Conservation (phyloP, 2,888 invertebrate species). For the Leptinotarsa peninsularis region DNA sequence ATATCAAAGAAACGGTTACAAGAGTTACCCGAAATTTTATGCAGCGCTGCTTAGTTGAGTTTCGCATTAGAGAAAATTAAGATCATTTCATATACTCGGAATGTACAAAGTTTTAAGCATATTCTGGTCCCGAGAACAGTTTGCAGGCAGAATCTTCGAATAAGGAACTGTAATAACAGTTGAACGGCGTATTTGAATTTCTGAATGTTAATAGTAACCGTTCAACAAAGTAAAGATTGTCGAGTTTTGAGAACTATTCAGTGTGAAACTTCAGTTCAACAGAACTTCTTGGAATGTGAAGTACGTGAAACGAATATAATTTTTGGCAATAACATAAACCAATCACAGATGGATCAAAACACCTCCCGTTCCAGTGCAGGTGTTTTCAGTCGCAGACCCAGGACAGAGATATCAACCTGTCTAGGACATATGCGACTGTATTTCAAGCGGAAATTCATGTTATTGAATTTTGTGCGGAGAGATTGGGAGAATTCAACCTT, state of each 20-base stretch:
- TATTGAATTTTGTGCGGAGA: no score
- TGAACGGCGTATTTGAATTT: slow-evolving; percentile 11
- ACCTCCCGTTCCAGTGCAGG: no score
- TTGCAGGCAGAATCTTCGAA: slow-evolving; percentile 17
- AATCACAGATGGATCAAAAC: no score
- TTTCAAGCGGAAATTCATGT: no score
- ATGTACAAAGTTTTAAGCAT: slow-evolving; percentile 25
- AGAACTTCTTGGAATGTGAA: no score
- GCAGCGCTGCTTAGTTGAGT: slow-evolving; percentile 14
- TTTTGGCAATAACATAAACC: no score
- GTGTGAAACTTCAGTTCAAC: not conserved
- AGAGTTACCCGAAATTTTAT: not conserved
- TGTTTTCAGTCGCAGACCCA: no score
- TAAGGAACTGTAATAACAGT: slow-evolving; percentile 10
- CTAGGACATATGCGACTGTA: no score
- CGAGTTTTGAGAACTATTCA: not conserved
- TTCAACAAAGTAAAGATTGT: slow-evolving; percentile 6
- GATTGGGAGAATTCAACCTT: no score
- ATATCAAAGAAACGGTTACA: not conserved
- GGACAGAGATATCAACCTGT: no score
- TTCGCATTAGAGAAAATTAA: slow-evolving; percentile 18
- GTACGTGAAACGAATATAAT: no score
- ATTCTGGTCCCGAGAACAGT: slow-evolving; percentile 6
- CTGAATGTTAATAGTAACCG: slow-evolving; percentile 1
- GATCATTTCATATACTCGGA: slow-evolving; percentile 23